These are phyloP conservation scores for Lepidochrysops patricia DNA, from an alignment of 2,888 invertebrate species.

Conservation along the genomic window DNA sequence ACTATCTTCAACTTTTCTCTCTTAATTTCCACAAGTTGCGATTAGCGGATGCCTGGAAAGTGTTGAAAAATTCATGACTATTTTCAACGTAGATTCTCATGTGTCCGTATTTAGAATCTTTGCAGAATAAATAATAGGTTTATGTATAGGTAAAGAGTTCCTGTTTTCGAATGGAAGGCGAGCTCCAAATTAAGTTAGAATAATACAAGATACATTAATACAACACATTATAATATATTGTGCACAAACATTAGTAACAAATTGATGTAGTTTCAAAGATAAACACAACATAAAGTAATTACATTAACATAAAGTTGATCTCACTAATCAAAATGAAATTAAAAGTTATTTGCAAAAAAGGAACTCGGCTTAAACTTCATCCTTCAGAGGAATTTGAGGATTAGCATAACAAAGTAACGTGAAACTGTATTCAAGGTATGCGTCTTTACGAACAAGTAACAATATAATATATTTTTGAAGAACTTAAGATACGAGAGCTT, in stretches of 20 bases:
- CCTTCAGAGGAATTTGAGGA: constrained; percentile 70
- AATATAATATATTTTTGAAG: constrained; percentile 2
- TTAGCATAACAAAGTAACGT: constrained; percentile 72
- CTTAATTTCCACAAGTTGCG: constrained; percentile 70
- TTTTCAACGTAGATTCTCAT: constrained; percentile 28
- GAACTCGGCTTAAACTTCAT: constrained; percentile 56
- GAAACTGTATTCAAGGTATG: constrained; percentile 61
- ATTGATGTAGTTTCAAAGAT: background rate
- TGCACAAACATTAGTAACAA: background rate
- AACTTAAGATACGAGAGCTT: background rate
- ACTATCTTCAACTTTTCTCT: constrained; percentile 71
- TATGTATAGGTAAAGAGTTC: too few species aligned
- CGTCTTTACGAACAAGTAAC: constrained; percentile 38
- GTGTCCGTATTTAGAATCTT: background rate
- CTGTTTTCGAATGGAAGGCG: too few species aligned
- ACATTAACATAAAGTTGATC: constrained; percentile 25
- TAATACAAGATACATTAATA: too few species aligned
- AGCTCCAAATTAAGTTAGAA: too few species aligned
- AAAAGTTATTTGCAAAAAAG: constrained; percentile 67
- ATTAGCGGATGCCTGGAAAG: constrained; percentile 59
- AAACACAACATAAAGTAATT: constrained; percentile 8
- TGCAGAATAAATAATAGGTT: too few species aligned
- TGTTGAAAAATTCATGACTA: constrained; percentile 43
- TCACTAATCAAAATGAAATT: constrained; percentile 66
- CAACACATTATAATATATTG: too few species aligned